Evolutionary conservation across 2,113 vertebrate species (phyloP), one percentile per base, ranked within the genome.

Genomic region (Mustela nigripes): DNA sequence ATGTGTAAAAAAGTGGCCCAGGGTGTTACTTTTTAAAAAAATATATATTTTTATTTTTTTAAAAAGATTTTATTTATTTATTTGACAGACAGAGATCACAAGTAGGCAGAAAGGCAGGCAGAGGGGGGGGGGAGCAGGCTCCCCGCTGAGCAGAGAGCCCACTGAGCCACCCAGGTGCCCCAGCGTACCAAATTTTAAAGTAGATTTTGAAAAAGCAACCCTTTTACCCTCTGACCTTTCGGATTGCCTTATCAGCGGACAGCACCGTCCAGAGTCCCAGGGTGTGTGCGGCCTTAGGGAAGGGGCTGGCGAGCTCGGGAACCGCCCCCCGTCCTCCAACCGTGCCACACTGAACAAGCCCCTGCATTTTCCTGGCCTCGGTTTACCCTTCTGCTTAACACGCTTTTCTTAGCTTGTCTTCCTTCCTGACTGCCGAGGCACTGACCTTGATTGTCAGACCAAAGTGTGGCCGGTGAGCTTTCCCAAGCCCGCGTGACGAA

Each of bases 271-370:
- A 15, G 53, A 19, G 63, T 16, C 39, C 56, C 15, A 7, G 24
- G 62, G 10, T 16, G 28, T 14, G 1, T 0, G 7, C 2, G 19
- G 69, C 56, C 62, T 63, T 5, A 15, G 18, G 36, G 45, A 31
- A 50, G 22, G 85, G 33, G 36, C 15, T 3, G 2, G 48, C 7
- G n/a, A 53, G 45, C 60, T 31, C 14, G 1, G 53, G 39, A 42
- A 28, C 36, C 28, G 39, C 56, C 56, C 56, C 0, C 5, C 12
- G 11, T 19, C 6, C 1, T 0, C 36, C 1, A 7, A 19, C 15
- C 0, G 1, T 12, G 26, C 31, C 12, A 7, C 63, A n/a, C 2
- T 11, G n/a, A 28, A 6, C 4, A 3, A 88, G 58, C 26, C 7
- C 7, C 33, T 42, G 7, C 5, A 12, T 4, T 11, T 56, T 62